Percentiles rank a stretch among this genome's conserved stretches.
These are phyloP conservation scores for Drosophila pseudoananassae DNA, from an alignment of 1,140 invertebrate species.

Conservation along the genomic window DNA sequence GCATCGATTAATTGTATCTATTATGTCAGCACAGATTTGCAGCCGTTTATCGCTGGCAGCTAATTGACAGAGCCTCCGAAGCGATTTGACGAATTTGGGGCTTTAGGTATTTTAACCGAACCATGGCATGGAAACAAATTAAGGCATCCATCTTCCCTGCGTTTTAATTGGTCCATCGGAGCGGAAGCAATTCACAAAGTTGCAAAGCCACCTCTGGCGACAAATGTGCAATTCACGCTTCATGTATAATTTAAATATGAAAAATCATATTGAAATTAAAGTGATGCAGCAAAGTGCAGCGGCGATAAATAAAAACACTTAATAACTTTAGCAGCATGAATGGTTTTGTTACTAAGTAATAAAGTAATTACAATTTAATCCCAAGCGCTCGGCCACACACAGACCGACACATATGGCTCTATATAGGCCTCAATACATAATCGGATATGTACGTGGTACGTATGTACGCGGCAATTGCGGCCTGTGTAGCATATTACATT, in stretches of 20 bases:
- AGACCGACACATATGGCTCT: slow-evolving; percentile 7
- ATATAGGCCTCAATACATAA: slow-evolving; percentile 2
- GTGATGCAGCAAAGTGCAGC: slow-evolving; percentile 8
- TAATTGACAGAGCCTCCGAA: slow-evolving; percentile 20
- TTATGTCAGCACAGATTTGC: slow-evolving; percentile 36
- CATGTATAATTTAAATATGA: slow-evolving; percentile 40
- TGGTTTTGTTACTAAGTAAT: slow-evolving; percentile 79
- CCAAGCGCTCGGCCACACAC: slow-evolving; percentile 41
- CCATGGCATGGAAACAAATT: neutral
- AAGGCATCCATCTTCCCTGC: neutral
- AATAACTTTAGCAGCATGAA: slow-evolving; percentile 76
- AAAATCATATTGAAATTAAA: slow-evolving; percentile 61
- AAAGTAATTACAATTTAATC: slow-evolving; percentile 79
- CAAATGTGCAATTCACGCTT: slow-evolving; percentile 16
- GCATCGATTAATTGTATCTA: slow-evolving; percentile 37
- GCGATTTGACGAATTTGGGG: neutral
- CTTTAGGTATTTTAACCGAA: neutral
- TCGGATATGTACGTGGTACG: too few species aligned
- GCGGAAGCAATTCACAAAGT: slow-evolving; percentile 10
- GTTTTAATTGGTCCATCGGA: neutral
- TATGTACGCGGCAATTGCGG: neutral
- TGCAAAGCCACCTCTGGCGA: neutral
- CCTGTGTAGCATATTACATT: slow-evolving; percentile 34
- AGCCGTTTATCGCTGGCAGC: slow-evolving; percentile 17
- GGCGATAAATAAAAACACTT: slow-evolving; percentile 31